Base-by-base conservation (phyloP, 1,140 invertebrate genomes). In the Aleiodes sp. region DNA sequence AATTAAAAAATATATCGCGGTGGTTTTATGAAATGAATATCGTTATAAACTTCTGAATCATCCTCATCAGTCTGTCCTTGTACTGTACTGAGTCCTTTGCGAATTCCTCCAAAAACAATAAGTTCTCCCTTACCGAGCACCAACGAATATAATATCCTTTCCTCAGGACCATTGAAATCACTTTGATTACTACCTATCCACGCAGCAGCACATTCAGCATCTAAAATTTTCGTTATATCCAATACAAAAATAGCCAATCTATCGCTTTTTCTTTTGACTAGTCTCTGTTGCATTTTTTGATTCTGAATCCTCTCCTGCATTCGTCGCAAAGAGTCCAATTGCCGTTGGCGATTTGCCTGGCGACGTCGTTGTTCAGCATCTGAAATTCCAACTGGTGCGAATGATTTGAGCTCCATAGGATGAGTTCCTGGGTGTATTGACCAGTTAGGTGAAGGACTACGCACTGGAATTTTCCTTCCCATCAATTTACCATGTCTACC, bases 101-200 rank as follows among this genome's bases (percentile, higher is more conserved):
- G 90, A 66, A 98, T 93, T 62, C 96, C 96, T 12, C 96, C 97
- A 88, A 98, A 98, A 86, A 99, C 92, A 56, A 98, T 93, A 12
- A 98, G 82, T 87, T 98, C 96, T 16, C 94, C 94, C 77, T 94
- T 93, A 46, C 96, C 96, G 61, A 92, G 88, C 1, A 98, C 92
- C 52, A 98, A 86, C 10, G 95, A 94, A 80, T 97, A 98, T 64
- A 98, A 89, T 69, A 97, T 93, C 62, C 95, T 91, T 81, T 97
- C 94, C 80, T 96, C 94, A 1, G 96, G 96, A 19, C 92, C 92
- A 33, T 89, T 84, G 65, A 90, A 87, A 37, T 89, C 88, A 52
- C 87, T 85, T 70, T 87, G 82, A 81, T 91, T 89, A 76, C 90
- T 89, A 67, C 91, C 90, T 69, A 94, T 84, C 96, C 96, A 98